Percentiles rank a stretch among this genome's conserved stretches.
phyloP scores from a whole-genome alignment of 2,888 invertebrate species.

The Brachyptera putata region DNA sequence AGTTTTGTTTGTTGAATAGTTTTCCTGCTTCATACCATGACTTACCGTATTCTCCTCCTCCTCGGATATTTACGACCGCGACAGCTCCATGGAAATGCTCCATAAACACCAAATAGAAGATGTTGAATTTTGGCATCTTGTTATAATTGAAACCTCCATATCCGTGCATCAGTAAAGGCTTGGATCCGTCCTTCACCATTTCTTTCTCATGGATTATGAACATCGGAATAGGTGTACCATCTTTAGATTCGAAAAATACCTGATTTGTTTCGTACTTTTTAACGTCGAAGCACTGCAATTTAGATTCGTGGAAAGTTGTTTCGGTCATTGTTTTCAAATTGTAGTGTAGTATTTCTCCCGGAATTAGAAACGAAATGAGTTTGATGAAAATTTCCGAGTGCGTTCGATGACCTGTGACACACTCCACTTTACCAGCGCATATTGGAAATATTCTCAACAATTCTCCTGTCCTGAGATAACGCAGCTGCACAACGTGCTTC shows the following conservation, averaged over 20 bases:
- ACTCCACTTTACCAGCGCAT: conserved; percentile 81
- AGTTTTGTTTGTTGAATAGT: conserved; percentile 51
- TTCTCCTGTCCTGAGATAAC: conserved; percentile 67
- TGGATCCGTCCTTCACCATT: conserved; percentile 41
- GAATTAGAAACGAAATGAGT: conserved; percentile 90
- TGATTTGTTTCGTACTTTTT: conserved; percentile 78
- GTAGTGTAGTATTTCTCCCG: conserved; percentile 80
- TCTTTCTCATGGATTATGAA: conserved; percentile 81
- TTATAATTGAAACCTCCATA: conserved; percentile 56
- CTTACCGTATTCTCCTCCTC: conserved; percentile 57
- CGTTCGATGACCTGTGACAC: conserved; percentile 79
- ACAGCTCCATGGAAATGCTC: conserved; percentile 50
- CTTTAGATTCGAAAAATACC: conserved; percentile 88
- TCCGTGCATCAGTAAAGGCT: conserved; percentile 52
- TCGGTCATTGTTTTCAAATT: conserved; percentile 54
- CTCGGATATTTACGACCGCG: conserved; percentile 54
- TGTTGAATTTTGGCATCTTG: conserved; percentile 51
- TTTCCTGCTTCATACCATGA: conserved; percentile 53
- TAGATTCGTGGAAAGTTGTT: conserved; percentile 79
- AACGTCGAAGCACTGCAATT: conserved; percentile 76
- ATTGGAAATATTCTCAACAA: conserved; percentile 69
- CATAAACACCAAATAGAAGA: conserved; percentile 48
- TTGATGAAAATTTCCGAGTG: conserved; percentile 89
- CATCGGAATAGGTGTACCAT: conserved; percentile 93
- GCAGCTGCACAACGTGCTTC: conserved; percentile 80